Evolutionary conservation across 2,113 vertebrate species (phyloP).

Genomic region (Columba livia): DNA sequence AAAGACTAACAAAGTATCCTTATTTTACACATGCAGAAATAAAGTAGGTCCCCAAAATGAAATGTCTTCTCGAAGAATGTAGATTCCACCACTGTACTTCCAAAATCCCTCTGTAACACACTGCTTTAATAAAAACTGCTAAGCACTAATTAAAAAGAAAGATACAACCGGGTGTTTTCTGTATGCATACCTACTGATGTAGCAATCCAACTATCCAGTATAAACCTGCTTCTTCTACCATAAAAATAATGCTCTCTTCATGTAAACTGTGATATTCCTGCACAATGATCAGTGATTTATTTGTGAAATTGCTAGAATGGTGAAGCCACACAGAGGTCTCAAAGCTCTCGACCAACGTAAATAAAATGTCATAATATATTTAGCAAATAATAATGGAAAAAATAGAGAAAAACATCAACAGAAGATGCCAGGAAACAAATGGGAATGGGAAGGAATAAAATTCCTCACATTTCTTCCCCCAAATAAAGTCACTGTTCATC

Average conservation of each 20-base stretch:
- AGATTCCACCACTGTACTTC: background rate
- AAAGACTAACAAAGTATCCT: constrained; percentile 56
- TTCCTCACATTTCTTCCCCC: background rate
- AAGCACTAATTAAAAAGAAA: background rate
- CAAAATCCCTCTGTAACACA: constrained; percentile 12
- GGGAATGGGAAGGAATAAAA: background rate
- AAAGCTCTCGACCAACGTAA: constrained; percentile 43
- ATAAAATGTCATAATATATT: constrained; percentile 65
- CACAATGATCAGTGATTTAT: constrained; percentile 18
- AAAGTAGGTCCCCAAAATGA: constrained; percentile 16
- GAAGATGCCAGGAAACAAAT: constrained; percentile 2
- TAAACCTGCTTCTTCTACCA: constrained; percentile 1
- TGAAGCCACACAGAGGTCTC: constrained; percentile 26
- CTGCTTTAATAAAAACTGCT: constrained; percentile 6
- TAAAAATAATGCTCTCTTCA: constrained; percentile 30
- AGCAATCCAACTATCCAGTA: background rate
- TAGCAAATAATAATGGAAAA: constrained; percentile 49
- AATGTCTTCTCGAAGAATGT: constrained; percentile 4
- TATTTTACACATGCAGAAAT: constrained; percentile 47
- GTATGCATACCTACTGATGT: background rate
- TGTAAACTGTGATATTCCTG: constrained; percentile 10
- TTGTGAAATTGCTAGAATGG: constrained; percentile 44
- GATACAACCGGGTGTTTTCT: background rate
- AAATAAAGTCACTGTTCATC: background rate
- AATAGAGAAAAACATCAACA: constrained; percentile 18